Conservation (phyloP, 2,113 vertebrate species). For the Myotis brandtii region DNA sequence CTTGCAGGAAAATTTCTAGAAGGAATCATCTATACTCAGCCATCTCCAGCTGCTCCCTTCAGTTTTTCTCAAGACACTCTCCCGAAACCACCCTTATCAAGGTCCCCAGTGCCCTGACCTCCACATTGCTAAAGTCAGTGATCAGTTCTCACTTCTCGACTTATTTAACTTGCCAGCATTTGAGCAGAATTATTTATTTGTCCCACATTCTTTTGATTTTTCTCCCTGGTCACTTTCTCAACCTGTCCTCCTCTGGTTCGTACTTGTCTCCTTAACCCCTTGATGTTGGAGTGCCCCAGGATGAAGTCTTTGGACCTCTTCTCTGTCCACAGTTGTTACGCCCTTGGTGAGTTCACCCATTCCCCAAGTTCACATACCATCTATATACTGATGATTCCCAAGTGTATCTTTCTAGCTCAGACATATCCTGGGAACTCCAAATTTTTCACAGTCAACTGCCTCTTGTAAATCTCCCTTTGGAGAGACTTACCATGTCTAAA, state of each 20-base stretch:
- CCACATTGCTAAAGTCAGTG: neutral
- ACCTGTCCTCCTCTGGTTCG: neutral
- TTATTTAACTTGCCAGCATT: neutral
- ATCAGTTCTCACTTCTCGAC: neutral
- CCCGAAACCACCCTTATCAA: neutral
- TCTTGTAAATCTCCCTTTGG: neutral
- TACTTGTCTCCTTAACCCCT: neutral
- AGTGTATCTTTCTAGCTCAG: neutral
- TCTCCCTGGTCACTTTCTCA: neutral
- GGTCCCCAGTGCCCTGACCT: neutral
- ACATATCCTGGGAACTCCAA: neutral
- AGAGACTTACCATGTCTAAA: neutral
- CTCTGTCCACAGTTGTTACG: neutral
- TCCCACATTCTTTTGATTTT: neutral
- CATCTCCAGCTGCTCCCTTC: neutral
- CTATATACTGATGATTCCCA: neutral
- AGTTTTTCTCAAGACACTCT: neutral
- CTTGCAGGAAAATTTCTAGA: constrained; percentile 4
- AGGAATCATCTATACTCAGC: neutral
- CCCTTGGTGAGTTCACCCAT: neutral
- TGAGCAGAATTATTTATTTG: neutral
- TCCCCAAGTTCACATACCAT: neutral
- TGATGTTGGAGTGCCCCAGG: neutral
- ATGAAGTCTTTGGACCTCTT: neutral
- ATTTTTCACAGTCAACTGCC: neutral